Evolutionary conservation across 1,140 invertebrate genomes (phyloP).

Genomic region (Drosophila funebris): DNA sequence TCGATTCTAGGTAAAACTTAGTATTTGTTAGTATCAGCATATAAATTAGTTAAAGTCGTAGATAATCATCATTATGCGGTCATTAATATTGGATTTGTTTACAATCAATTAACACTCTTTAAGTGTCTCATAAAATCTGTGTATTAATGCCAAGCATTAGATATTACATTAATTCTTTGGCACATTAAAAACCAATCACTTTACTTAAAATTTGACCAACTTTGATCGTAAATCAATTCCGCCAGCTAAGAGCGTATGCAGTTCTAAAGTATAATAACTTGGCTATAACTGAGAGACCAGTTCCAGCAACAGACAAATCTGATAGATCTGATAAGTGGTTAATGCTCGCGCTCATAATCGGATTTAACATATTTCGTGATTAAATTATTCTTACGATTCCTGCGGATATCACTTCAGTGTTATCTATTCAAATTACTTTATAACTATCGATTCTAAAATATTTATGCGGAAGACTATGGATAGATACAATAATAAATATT

Average conservation of each 20-base stretch:
- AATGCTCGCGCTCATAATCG: slow-evolving; percentile 1
- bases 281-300: not conserved
- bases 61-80: slow-evolving; percentile 6
- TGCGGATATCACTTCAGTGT: not conserved
- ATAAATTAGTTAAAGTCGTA: slow-evolving; percentile 5
- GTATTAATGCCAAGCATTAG: not conserved
- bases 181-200: not conserved
- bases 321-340: not conserved
- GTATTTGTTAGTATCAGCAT: not conserved
- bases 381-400: not conserved
- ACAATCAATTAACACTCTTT: slow-evolving; percentile 15
- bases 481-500: too few relatives aligned
- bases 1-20: slow-evolving; percentile 1
- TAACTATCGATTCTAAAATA: not conserved
- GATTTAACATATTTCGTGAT: slow-evolving; percentile 24
- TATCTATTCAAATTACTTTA: slow-evolving; percentile 9
- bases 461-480: too few relatives aligned
- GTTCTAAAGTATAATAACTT: not conserved
- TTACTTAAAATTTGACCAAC: not conserved
- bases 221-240: not conserved
- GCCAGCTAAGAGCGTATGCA: not conserved
- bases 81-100: not conserved
- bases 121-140: slow-evolving; percentile 7
- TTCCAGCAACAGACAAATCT: not conserved
- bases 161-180: not conserved